Evolutionary conservation across 2,113 vertebrate genomes (phyloP).

Genomic region (Myotis davidii): DNA sequence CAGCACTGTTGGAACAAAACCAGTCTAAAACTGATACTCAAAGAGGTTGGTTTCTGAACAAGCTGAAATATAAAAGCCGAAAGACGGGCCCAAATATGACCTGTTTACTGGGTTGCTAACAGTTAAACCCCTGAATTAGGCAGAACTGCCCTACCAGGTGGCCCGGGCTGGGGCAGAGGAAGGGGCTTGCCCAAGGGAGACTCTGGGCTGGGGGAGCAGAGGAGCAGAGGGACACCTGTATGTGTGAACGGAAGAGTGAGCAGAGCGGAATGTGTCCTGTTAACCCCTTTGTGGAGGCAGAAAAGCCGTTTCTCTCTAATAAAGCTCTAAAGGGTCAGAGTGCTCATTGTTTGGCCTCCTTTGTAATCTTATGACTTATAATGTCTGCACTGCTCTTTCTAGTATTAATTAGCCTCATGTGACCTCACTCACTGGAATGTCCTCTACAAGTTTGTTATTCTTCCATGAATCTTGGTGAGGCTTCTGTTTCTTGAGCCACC

Average conservation of each 20-base stretch:
- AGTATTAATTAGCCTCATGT: neutral
- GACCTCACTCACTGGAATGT: neutral
- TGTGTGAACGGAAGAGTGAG: neutral
- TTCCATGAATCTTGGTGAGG: neutral
- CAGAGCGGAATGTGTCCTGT: fast-evolving
- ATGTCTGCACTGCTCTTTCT: neutral
- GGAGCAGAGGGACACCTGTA: neutral
- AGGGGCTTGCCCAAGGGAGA: neutral
- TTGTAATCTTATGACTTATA: neutral
- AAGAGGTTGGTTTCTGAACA: neutral
- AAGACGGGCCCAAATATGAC: neutral
- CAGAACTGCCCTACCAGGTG: neutral
- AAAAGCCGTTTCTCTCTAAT: neutral
- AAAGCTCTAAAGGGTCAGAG: neutral
- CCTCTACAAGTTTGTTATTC: neutral
- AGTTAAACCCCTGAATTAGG: neutral
- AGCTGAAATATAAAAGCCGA: neutral
- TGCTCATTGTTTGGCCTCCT: neutral
- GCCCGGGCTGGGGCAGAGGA: neutral
- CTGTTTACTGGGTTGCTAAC: neutral
- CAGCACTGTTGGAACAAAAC: neutral
- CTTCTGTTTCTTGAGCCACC: neutral
- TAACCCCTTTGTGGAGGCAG: neutral
- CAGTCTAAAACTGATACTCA: neutral
- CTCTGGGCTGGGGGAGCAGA: neutral